These are phyloP conservation scores for Lateolabrax maculatus DNA, from an alignment of 2,797 vertebrate genomes.

Conservation along the genomic window DNA sequence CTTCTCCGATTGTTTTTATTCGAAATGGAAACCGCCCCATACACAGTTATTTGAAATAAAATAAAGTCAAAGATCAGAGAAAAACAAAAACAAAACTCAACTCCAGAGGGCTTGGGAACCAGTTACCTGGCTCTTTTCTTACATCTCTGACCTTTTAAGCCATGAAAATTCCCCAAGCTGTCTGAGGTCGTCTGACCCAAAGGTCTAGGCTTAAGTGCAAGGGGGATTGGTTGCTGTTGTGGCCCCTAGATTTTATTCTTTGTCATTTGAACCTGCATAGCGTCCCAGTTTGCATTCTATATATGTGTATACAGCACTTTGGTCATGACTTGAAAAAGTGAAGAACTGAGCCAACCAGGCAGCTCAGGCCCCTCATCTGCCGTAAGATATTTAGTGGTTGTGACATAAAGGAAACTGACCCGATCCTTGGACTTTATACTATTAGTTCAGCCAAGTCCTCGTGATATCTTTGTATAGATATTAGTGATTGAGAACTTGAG, in stretches of 20 bases:
- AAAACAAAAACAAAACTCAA: too few relatives aligned
- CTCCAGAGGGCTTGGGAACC: too few relatives aligned
- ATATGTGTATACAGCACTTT: neutral
- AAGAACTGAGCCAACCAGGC: neutral
- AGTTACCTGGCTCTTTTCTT: neutral
- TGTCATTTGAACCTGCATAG: neutral
- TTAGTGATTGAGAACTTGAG: neutral
- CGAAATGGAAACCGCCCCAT: neutral
- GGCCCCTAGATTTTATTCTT: neutral
- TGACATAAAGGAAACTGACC: neutral
- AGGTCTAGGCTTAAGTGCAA: neutral
- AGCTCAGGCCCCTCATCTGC: neutral
- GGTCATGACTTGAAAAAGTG: neutral
- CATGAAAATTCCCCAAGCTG: fast-evolving
- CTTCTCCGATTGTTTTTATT: neutral
- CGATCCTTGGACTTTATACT: neutral
- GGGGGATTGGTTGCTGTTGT: neutral
- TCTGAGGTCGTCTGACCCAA: neutral
- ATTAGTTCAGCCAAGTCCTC: neutral
- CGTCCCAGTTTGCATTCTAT: neutral
- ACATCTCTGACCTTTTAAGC: too few relatives aligned
- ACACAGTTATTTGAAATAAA: neutral
- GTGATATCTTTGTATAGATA: neutral
- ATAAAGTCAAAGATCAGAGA: neutral
- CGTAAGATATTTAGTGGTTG: neutral